Evolutionary conservation across 2,888 invertebrate genomes (phyloP), one percentile per base, ranked within the genome.

Genomic region (Sarcophaga carnaria): DNA sequence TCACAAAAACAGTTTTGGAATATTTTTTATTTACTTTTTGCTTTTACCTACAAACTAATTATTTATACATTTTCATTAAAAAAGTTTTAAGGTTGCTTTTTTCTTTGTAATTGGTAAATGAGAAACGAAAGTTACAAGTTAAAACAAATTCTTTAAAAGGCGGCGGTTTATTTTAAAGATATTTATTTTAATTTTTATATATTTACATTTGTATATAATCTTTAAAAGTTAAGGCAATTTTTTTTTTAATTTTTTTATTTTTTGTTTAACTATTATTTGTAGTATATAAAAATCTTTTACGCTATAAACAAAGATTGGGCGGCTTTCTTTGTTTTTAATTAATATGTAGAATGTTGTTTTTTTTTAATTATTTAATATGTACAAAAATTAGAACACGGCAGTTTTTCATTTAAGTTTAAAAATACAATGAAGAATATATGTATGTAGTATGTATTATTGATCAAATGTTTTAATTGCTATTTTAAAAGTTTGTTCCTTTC

Each of bases 1-100:
- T 87, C 87, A 87, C 87, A 87, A 84, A 87, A 83, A 12, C 74
- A 81, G 84, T 87, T 87, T 87, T 87, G 87, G 87, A 87, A 84
- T 84, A 84, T 83, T 75, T 86, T 77, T 77, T 63, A 27, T 77
- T 78, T 60, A 64, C 64, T 70, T 69, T 70, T 70, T 71, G 25
- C 22, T 22, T 17, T 45, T 80, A 67, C 59, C 49, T 62, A 47
- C 64, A 69, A 49, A 78, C 77, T 86, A 80, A 45, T 37, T 85
- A 81, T 83, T 76, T 83, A 86, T 60, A 77, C 11, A 63, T 75
- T 54, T 37, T 54, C 47, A 64, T 67, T 47, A 60, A 63, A 74
- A 49, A 54, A 47, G 27, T 60, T 74, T 78, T 74, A 83, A 74
- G 71, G 71, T 54, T 54, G 1, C 14, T 54, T 54, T 14, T 17